A percentile compares a stretch with the other conserved stretches of the same genome.
These are phyloP conservation scores for Lordiphosa mommai DNA, from an alignment of 1,140 invertebrate genomes.

Conservation along the genomic window DNA sequence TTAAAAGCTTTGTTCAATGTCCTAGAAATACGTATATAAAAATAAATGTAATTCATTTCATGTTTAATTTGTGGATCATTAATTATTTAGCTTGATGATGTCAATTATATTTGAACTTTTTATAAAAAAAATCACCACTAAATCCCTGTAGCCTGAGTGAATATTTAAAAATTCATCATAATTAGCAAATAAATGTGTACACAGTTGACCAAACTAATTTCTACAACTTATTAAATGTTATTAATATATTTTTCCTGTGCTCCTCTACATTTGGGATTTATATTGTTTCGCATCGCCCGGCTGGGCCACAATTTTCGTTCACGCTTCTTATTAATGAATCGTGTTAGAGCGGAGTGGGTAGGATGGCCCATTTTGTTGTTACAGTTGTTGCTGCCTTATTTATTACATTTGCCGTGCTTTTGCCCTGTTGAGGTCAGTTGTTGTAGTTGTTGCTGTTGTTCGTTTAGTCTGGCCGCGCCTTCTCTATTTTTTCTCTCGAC, in stretches of 20 bases:
- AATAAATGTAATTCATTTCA: no score
- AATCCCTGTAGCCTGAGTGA: no score
- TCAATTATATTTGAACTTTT: no score
- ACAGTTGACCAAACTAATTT: conserved; percentile 33
- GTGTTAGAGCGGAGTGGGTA: conserved; percentile 59
- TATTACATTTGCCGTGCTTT: conserved; percentile 58
- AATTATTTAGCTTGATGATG: no score
- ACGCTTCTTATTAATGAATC: conserved; percentile 67
- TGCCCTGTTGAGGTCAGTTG: conserved; percentile 71
- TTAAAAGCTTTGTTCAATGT: no score
- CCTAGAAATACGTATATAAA: no score
- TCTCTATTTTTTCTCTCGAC: conserved; percentile 19
- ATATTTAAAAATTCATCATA: no score
- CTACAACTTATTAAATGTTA: conserved; percentile 71
- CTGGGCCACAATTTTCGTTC: conserved; percentile 61
- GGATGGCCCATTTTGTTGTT: conserved; percentile 37
- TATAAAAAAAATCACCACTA: no score
- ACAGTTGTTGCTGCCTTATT: conserved; percentile 44
- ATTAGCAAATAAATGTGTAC: no score
- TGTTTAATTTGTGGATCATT: no score
- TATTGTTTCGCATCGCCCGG: conserved; percentile 35
- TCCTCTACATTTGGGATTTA: not conserved
- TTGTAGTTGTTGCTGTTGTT: conserved; percentile 18
- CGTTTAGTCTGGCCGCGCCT: conserved; percentile 26
- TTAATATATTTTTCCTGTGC: conserved; percentile 60